These are phyloP conservation scores for Ormyrus nitidulus DNA, from an alignment of 2,888 invertebrate genomes.

Conservation along the genomic window DNA sequence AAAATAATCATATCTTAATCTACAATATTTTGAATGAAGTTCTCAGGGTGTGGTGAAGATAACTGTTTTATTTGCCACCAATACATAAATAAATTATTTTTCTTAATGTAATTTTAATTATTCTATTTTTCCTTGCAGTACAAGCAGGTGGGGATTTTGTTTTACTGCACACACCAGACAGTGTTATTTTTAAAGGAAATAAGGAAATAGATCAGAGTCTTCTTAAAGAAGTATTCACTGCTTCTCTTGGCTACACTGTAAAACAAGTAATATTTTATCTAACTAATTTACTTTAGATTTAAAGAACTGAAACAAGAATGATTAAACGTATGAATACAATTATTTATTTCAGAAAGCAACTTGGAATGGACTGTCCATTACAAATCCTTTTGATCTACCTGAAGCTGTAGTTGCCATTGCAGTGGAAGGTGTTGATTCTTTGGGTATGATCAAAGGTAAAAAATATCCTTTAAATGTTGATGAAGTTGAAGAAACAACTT, in stretches of 20 bases:
- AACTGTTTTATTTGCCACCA: no score
- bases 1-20: no score
- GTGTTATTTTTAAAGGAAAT: slow-evolving; percentile 82
- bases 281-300: neutral
- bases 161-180: slow-evolving; percentile 82
- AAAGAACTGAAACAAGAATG: no score
- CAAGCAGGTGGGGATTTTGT: slow-evolving; percentile 82
- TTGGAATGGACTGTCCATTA: slow-evolving; percentile 83
- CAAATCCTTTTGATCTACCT: slow-evolving; percentile 85
- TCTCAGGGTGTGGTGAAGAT: no score
- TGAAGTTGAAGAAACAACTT: slow-evolving; percentile 81
- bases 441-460: slow-evolving; percentile 72
- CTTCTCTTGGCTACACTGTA: slow-evolving; percentile 84
- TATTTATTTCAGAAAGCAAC: slow-evolving; percentile 77
- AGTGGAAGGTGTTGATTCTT: slow-evolving; percentile 81
- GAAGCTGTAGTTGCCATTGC: slow-evolving; percentile 83
- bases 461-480: slow-evolving; percentile 80
- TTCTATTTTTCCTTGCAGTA: slow-evolving; percentile 72
- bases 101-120: neutral
- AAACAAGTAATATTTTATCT: slow-evolving; percentile 77
- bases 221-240: slow-evolving; percentile 84
- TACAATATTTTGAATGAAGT: no score
- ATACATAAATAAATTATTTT: neutral
- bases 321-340: neutral
- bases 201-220: slow-evolving; percentile 80